Evolutionary conservation across 1,140 invertebrate genomes (phyloP), one percentile per base, ranked within the genome.

Genomic region (Heliconius congener): DNA sequence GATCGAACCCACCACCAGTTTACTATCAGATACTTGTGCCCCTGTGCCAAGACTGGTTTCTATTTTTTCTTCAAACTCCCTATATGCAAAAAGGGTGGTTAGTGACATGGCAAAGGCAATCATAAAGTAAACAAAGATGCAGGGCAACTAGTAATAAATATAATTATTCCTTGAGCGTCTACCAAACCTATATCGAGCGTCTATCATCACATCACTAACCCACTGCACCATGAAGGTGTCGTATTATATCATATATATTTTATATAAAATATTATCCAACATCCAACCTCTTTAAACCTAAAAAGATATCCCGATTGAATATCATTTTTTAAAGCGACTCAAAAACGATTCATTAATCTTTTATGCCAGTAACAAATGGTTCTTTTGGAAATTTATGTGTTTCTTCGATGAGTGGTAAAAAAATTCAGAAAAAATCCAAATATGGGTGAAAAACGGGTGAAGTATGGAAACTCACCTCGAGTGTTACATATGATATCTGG

Each of bases 381-480:
- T 39, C 71, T 72, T 34, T 39, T 39, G 71, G 19, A 72, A 42
- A 72, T 72, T 39, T 72, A 72, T 72, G 71, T 72, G 71, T 72
- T 72, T 42, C 71, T 72, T 72, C 71, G 71, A 72, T 72, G 71
- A 72, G 71, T 72, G 71, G 71, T 34, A 42, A 72, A 72, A 71
- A 66, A 66, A 30, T 0, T 66, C 19, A 1, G 30, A 39, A 37
- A 72, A 72, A 72, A 39, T 72, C 18, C 71, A 42, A 23, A 18
- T 72, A 71, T 16, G 71, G 34, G 34, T 72, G 71, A 19, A 19
- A 72, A 72, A 72, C 34, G 71, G 71, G 71, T 72, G 19, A 39
- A 72, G 37, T 72, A 42, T 72, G 60, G 18, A 23, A 39, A 37
- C 71, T 42, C 27, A 27, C 5, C 18, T 72, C 71, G 8, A 72